phyloP scores from a whole-genome alignment of 2,888 invertebrate genomes.

The Trilocha varians region DNA sequence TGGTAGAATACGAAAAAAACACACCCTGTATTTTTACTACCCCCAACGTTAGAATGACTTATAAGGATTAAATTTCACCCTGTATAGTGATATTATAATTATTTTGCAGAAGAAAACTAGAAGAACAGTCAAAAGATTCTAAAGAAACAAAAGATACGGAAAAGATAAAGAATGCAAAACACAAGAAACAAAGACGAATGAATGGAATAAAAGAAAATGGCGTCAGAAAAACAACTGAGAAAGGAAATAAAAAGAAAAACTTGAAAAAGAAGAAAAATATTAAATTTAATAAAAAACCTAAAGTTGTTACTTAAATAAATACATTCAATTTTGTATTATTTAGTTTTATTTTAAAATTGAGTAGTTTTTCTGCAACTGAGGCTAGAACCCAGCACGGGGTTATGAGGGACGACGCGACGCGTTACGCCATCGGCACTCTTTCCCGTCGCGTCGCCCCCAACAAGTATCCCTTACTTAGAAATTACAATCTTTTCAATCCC shows the following conservation, averaged over 20 bases:
- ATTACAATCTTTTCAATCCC: too few relatives aligned
- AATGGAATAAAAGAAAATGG: slow-evolving; percentile 14
- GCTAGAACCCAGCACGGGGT: too few relatives aligned
- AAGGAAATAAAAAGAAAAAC: slow-evolving; percentile 15
- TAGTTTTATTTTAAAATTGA: too few relatives aligned
- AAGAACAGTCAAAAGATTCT: slow-evolving; percentile 24
- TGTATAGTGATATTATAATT: not conserved
- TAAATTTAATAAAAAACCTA: slow-evolving; percentile 17
- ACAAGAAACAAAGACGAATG: slow-evolving; percentile 42
- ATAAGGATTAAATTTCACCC: too few relatives aligned
- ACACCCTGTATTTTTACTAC: too few relatives aligned
- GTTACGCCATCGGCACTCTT: too few relatives aligned
- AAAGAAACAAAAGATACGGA: slow-evolving; percentile 27
- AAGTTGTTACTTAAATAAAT: slow-evolving; percentile 13
- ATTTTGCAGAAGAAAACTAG: slow-evolving; percentile 45
- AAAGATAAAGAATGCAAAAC: slow-evolving; percentile 31
- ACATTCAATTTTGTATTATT: not conserved
- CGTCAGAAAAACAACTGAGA: slow-evolving; percentile 11
- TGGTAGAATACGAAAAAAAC: too few relatives aligned
- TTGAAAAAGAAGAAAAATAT: slow-evolving; percentile 16
- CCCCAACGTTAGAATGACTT: too few relatives aligned
- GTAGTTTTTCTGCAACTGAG: too few relatives aligned
- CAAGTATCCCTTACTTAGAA: too few relatives aligned
- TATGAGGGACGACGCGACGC: too few relatives aligned
- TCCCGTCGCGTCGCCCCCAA: too few relatives aligned